These are phyloP conservation scores for Pocillopora grandis DNA, from an alignment of 92 coral and sea anemone species.

Conservation along the genomic window DNA sequence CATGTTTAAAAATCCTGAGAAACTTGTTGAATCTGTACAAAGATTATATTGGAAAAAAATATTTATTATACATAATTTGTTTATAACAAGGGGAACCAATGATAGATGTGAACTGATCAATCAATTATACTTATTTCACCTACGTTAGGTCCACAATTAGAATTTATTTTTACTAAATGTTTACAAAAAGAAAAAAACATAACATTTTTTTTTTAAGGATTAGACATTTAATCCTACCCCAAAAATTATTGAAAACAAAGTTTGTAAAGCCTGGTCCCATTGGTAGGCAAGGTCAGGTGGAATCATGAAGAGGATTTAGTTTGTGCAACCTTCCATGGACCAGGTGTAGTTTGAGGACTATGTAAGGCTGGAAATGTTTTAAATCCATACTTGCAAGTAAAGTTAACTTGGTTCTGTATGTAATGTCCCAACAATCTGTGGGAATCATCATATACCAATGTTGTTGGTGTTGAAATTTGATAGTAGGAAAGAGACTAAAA, in stretches of 20 bases:
- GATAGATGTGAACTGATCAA: neutral
- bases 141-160: neutral
- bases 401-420: too few relatives aligned
- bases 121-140: neutral
- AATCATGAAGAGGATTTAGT: neutral
- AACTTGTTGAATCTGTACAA: conserved; percentile 39
- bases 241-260: neutral
- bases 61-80: conserved; percentile 8
- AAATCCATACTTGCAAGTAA: too few relatives aligned
- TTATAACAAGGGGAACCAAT: neutral
- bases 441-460: too few relatives aligned
- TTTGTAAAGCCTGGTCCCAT: neutral
- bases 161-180: conserved; percentile 10
- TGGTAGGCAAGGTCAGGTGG: neutral
- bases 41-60: conserved; percentile 11
- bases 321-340: neutral
- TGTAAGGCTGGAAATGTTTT: neutral
- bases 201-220: neutral
- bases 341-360: neutral
- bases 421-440: too few relatives aligned
- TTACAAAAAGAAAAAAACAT: neutral
- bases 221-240: neutral
- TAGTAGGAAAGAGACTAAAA: too few relatives aligned
- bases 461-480: too few relatives aligned
- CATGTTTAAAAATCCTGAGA: conserved; percentile 2